Conservation (phyloP, 2,797 vertebrate species). For the Acipenser oxyrinchus region DNA sequence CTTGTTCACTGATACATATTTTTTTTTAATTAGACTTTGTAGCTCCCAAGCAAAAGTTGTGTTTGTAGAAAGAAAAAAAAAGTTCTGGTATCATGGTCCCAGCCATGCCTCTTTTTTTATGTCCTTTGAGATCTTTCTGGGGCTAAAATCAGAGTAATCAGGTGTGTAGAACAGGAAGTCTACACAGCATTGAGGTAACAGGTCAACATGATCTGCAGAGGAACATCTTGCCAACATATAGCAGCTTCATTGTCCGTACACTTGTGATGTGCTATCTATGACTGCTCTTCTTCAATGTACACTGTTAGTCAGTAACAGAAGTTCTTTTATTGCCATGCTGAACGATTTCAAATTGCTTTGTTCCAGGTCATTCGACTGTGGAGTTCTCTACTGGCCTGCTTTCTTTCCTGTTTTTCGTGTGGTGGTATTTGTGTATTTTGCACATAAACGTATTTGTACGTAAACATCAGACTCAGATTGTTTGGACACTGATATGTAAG, state of each 20-base stretch:
- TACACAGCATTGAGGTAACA: slow-evolving; percentile 45
- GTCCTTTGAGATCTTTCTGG: not conserved
- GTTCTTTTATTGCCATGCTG: slow-evolving; percentile 77
- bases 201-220: slow-evolving; percentile 33
- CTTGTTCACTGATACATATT: not conserved
- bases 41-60: slow-evolving; percentile 16
- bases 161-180: slow-evolving; percentile 1
- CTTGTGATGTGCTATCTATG: slow-evolving; percentile 39
- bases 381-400: no score
- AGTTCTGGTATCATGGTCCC: slow-evolving; percentile 12
- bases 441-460: slow-evolving; percentile 36
- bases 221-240: slow-evolving; percentile 21
- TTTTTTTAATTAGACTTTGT: not conserved
- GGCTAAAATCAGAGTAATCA: slow-evolving; percentile 8
- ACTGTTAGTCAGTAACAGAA: slow-evolving; percentile 26
- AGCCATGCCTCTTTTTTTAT: slow-evolving; percentile 18
- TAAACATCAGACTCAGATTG: slow-evolving; percentile 72
- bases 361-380: no score
- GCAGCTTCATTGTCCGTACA: slow-evolving; percentile 20
- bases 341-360: slow-evolving; percentile 18
- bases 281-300: slow-evolving; percentile 27
- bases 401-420: slow-evolving; percentile 19
- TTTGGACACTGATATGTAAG: slow-evolving; percentile 24
- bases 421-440: not conserved
- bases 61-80: slow-evolving; percentile 7